Evolutionary conservation across 2,888 invertebrate species (phyloP), one percentile per base, ranked within the genome.

Genomic region (Salticus scenicus): DNA sequence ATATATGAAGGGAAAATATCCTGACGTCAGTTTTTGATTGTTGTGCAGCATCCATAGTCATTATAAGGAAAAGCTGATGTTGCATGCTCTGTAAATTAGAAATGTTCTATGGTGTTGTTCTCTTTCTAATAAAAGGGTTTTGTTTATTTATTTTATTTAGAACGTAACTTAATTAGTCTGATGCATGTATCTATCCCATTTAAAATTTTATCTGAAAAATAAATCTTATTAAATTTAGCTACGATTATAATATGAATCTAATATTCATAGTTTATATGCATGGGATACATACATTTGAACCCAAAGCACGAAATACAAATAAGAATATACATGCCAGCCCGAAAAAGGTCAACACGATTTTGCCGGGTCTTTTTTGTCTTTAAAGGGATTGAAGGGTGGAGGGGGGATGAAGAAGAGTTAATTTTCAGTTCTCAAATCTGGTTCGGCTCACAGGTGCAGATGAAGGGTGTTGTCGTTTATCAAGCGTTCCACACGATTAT

Each of bases 371-470:
- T 24, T 17, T 57, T 57, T 57, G 57, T 57, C 57, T 57, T 57
- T 7, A 24, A 8, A 57, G 57, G 57, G 57, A 5, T 57, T 24
- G 20, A 24, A 12, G 24, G 24, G 57, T 24, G 66, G 51, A 37
- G 37, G 10, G 31, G 70, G 66, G 51, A n/a, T n/a, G n/a, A n/a
- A n/a, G n/a, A n/a, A n/a, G n/a, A n/a, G 76, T 81, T 64, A 75
- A 47, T 75, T 75, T 69, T 70, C 27, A 10, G 41, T n/a, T 51
- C 47, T 64, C 37, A 64, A 76, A 83, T 77, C 83, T 77, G 73
- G 83, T 77, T 69, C 77, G 76, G 82, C 63, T 17, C 57, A 57
- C 57, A 57, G 57, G 57, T 57, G 57, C 57, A 57, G 20, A 57
- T 57, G 57, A 57, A 24, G 57, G 57, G 57, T 57, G 57, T 57